Evolutionary conservation across 1,140 invertebrate species (phyloP).

Genomic region (Tetragonula clypearis): DNA sequence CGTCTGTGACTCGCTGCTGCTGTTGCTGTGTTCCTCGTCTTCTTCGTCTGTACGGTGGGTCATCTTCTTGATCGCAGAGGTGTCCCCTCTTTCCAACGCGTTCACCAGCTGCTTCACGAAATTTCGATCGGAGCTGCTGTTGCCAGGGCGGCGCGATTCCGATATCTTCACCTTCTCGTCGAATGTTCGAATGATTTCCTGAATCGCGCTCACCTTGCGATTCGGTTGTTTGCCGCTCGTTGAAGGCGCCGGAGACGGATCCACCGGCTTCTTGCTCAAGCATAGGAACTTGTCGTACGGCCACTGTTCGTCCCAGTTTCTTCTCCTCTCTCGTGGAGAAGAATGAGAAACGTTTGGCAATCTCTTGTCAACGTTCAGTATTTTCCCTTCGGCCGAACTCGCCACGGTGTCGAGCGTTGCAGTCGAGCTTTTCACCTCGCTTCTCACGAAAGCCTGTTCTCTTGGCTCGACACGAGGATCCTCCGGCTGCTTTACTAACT

Average conservation of each 20-base stretch:
- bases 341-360: no score
- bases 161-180: not conserved
- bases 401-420: no score
- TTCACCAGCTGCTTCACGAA: slow-evolving; percentile 55
- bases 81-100: slow-evolving; percentile 32
- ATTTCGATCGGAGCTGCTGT: not conserved
- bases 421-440: no score
- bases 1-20: slow-evolving; percentile 21
- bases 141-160: not conserved
- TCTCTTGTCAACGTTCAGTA: no score
- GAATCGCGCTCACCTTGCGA: not conserved
- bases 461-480: no score
- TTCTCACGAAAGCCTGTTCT: no score
- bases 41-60: no score
- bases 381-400: no score
- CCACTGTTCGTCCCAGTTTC: not conserved
- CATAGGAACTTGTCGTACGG: not conserved
- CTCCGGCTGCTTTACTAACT: slow-evolving; percentile 3
- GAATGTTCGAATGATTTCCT: slow-evolving; percentile 32
- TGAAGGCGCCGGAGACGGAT: not conserved
- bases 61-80: not conserved
- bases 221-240: not conserved
- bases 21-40: not conserved
- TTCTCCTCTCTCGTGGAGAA: not conserved
- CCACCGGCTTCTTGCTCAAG: not conserved